A percentile compares a stretch with the other conserved stretches of the same genome.
phyloP scores from a whole-genome alignment of 2,113 vertebrate species.

The Leptocoma aspasia region DNA sequence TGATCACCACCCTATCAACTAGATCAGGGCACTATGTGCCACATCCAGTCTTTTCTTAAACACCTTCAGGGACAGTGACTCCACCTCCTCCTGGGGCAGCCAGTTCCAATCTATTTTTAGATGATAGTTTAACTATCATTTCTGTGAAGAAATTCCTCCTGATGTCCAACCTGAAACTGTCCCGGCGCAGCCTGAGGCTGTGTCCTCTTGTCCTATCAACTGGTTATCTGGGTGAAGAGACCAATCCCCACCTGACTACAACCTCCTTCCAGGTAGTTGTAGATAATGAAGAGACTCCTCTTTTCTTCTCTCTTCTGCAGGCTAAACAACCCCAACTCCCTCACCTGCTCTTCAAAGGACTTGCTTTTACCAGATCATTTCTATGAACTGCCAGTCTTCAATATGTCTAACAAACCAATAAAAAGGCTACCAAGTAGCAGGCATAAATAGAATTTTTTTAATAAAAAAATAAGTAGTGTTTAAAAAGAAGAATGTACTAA shows the following conservation, averaged over 20 bases:
- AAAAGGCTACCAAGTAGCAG: background rate
- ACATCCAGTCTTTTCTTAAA: background rate
- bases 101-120: too few relatives aligned
- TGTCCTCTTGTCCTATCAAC: background rate
- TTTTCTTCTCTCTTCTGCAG: background rate
- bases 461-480: background rate
- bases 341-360: background rate
- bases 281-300: background rate
- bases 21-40: accelerated
- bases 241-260: background rate
- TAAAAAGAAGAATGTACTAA: background rate
- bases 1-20: background rate
- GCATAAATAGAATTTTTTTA: background rate
- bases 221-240: background rate
- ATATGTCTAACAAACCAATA: background rate
- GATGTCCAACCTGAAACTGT: background rate
- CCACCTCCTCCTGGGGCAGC: background rate
- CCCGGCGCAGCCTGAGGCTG: background rate
- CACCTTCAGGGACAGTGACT: too few relatives aligned
- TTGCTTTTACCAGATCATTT: background rate
- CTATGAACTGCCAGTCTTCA: background rate
- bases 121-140: background rate
- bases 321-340: background rate
- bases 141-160: background rate
- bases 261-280: background rate